Evolutionary conservation across 2,113 vertebrate species (phyloP), one percentile per base, ranked within the genome.

Genomic region (Neotoma lepida): DNA sequence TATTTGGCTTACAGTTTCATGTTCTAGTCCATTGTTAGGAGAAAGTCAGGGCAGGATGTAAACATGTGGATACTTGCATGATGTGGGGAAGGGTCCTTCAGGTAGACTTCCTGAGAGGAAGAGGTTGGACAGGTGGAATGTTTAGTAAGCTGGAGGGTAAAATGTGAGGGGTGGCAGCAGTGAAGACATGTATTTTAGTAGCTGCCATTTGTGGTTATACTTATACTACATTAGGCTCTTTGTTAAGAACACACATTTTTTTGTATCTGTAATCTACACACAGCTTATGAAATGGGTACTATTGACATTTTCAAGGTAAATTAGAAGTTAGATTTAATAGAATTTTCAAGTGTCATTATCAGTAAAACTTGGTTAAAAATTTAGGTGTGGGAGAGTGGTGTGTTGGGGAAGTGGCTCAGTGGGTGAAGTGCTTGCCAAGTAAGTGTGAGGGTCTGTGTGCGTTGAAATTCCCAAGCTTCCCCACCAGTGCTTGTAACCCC

Each of bases 321-420:
- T 4, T 49, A 33, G n/a, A 44, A n/a, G 88, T 90, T 90, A 66
- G 3, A 70, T 95, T 93, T 93, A 94, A 33, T 89, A 80, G 49
- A 58, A 90, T 94, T 91, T 71, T 71, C 33, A 94, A 51, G 28
- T 89, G 68, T 95, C 33, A 49, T 89, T 96, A 63, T 20, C 94
- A 76, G 26, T 3, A 90, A 71, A 92, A 90, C 58, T 90, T 51
- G 86, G 2, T 92, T 39, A 81, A 64, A 91, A 85, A 89, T 30
- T 68, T 20, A 46, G 26, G 12, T 89, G 18, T 95, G 18, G 9
- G 41, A 15, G 22, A 15, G 22, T 46, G 74, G 5, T 70, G 22
- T 93, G 13, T 86, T 78, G 24, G 58, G 58, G 39, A 63, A 39
- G 39, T 84, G 26, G 28, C 39, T 63, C 58, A 44, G 58, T 61